Evolutionary conservation across 2,888 invertebrate species (phyloP).

Genomic region (Ochropleura leucogaster): DNA sequence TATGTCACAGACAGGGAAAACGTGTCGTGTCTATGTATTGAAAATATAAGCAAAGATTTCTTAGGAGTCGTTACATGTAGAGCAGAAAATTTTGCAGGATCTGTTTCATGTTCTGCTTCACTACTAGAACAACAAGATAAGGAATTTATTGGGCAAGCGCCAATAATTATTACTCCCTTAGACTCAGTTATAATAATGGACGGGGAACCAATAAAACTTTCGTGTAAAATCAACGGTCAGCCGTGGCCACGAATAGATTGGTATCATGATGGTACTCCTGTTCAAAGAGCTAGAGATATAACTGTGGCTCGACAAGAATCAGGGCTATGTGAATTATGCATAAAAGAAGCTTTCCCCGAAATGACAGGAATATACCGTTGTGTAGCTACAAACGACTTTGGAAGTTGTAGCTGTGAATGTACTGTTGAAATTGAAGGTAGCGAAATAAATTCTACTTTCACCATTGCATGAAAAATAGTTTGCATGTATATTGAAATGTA

Average conservation of each 20-base stretch:
- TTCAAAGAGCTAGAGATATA: slow-evolving; percentile 95
- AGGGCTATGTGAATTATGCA: slow-evolving; percentile 94
- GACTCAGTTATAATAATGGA: slow-evolving; percentile 95
- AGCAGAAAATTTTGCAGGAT: slow-evolving; percentile 97
- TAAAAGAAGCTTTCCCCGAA: slow-evolving; percentile 97
- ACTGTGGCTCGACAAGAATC: slow-evolving; percentile 93
- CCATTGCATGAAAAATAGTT: slow-evolving; percentile 73
- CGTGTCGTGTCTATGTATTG: slow-evolving; percentile 94
- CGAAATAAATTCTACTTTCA: slow-evolving; percentile 72
- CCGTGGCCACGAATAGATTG: slow-evolving; percentile 95
- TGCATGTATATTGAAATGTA: slow-evolving; percentile 69
- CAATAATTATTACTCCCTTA: slow-evolving; percentile 94
- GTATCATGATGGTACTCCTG: slow-evolving; percentile 93
- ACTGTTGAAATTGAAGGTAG: slow-evolving; percentile 96
- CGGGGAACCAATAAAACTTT: slow-evolving; percentile 95
- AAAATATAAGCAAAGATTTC: slow-evolving; percentile 92
- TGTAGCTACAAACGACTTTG: slow-evolving; percentile 95
- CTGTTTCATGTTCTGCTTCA: slow-evolving; percentile 96
- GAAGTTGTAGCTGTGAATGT: slow-evolving; percentile 94
- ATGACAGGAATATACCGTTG: slow-evolving; percentile 97
- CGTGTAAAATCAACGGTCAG: slow-evolving; percentile 93
- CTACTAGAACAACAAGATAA: slow-evolving; percentile 91
- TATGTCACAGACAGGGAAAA: slow-evolving; percentile 93
- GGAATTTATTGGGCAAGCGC: slow-evolving; percentile 88
- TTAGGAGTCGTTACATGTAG: slow-evolving; percentile 95